Evolutionary conservation across 2,888 invertebrate genomes (phyloP).

Genomic region (Disparrhopalites patrizii): DNA sequence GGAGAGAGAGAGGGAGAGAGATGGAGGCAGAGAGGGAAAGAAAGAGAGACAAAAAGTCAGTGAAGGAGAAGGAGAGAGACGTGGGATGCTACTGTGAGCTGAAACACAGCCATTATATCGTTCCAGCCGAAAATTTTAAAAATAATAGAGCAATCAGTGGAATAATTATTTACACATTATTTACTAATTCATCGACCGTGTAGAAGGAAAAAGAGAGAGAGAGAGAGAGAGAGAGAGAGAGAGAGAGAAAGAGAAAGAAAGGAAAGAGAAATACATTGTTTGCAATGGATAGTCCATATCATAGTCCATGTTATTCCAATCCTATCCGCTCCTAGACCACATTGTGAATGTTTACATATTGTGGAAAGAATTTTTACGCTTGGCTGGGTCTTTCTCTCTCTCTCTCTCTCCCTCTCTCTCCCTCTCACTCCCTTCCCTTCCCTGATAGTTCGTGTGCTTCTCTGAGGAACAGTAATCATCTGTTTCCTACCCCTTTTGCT

Average conservation of each 20-base stretch:
- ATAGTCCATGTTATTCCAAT: background rate
- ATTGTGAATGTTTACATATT: background rate
- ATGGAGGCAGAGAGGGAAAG: too few relatives aligned
- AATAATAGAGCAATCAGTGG: conserved; percentile 25
- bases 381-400: background rate
- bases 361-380: background rate
- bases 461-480: background rate
- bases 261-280: background rate
- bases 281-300: background rate
- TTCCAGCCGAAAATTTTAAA: conserved; percentile 15
- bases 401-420: background rate
- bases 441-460: background rate
- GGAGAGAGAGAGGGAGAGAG: too few relatives aligned
- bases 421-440: background rate
- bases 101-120: conserved; percentile 17
- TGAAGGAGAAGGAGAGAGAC: background rate
- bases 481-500: background rate
- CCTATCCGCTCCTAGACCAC: background rate
- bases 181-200: conserved; percentile 31
- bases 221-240: background rate
- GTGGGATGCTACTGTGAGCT: background rate
- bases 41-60: too few relatives aligned
- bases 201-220: background rate
- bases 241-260: background rate
- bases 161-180: conserved; percentile 36